A percentile compares a stretch with the other conserved stretches of the same genome.
These are phyloP conservation scores for Cyclophora punctaria DNA, from an alignment of 2,888 invertebrate species.

Conservation along the genomic window DNA sequence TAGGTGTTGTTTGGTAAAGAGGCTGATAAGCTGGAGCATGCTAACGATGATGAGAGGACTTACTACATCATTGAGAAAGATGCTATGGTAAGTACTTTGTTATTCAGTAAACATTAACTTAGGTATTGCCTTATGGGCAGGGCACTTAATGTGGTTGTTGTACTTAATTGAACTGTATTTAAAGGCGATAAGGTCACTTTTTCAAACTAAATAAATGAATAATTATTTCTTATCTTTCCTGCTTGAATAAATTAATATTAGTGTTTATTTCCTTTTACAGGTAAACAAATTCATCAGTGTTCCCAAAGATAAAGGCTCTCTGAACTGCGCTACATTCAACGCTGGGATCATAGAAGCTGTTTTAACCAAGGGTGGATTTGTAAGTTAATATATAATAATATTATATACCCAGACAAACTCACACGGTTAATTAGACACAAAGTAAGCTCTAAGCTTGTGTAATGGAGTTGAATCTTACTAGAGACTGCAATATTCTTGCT, in stretches of 20 bases:
- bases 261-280: conserved; percentile 31
- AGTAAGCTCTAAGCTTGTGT: no score
- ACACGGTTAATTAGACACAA: no score
- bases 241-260: not conserved
- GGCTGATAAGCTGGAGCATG: conserved; percentile 98
- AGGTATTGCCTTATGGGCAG: no score
- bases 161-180: no score
- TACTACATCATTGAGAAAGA: conserved; percentile 99
- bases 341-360: conserved; percentile 99
- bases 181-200: no score
- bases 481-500: no score
- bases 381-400: conserved; percentile 72
- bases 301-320: conserved; percentile 96
- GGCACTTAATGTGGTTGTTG: no score
- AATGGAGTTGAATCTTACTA: no score
- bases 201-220: no score
- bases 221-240: not conserved
- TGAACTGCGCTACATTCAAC: conserved; percentile 98
- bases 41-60: conserved; percentile 97
- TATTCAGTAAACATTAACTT: no score
- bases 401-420: no score
- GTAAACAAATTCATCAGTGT: conserved; percentile 97
- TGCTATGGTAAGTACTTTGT: conserved; percentile 79
- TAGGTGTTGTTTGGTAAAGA: conserved; percentile 97
- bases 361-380: conserved; percentile 95